Conservation (phyloP, 2,113 vertebrate genomes). For the Lichenostomus cassidix region DNA sequence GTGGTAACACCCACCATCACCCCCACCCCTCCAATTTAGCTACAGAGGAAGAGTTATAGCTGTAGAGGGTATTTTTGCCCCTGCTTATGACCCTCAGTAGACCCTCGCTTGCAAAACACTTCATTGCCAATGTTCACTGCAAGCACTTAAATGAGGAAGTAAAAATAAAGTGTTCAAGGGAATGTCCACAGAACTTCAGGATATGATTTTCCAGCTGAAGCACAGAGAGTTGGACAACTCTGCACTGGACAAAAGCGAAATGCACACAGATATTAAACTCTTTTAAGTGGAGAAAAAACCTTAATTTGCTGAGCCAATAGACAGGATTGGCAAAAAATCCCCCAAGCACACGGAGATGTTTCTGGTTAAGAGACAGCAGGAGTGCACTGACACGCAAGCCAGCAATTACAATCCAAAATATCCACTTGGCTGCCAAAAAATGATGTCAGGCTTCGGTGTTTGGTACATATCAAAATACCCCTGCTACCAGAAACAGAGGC, state of each 20-base stretch:
- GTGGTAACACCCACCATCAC: not conserved
- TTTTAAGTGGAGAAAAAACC: not conserved
- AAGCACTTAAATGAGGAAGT: not conserved
- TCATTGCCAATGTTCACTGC: not conserved
- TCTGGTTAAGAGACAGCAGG: constrained; percentile 34
- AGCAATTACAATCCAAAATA: constrained; percentile 41
- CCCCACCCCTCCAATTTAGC: not conserved
- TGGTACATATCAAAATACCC: constrained; percentile 27
- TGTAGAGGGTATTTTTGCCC: not conserved
- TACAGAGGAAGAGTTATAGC: not conserved
- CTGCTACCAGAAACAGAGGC: constrained; percentile 4
- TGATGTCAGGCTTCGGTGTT: constrained; percentile 47
- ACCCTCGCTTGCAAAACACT: not conserved
- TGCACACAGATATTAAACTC: not conserved
- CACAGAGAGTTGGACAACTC: not conserved
- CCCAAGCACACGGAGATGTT: not conserved
- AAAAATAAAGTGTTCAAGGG: not conserved
- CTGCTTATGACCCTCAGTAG: not conserved
- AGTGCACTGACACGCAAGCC: constrained; percentile 42
- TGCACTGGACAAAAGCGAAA: not conserved
- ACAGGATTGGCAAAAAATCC: not conserved
- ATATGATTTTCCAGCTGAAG: not conserved
- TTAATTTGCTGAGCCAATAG: not conserved
- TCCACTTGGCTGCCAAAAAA: constrained; percentile 17
- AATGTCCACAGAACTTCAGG: not conserved